A percentile compares a stretch with the other conserved stretches of the same genome.
Evolutionary conservation across 2,113 vertebrate species (phyloP).

Genomic region (Oreochromis niloticus): DNA sequence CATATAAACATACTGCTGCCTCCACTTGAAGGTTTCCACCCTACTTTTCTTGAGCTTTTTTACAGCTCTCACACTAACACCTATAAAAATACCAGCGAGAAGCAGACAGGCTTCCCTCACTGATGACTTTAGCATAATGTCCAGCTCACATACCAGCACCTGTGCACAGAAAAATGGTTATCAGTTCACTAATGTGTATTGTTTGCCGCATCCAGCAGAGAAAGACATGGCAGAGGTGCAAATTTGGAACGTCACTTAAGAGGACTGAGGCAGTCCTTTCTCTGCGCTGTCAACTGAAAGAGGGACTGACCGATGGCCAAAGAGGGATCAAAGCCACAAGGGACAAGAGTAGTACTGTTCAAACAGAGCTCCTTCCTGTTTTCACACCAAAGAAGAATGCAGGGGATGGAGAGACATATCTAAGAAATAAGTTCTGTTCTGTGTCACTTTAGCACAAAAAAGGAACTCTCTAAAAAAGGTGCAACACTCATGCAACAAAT

Average conservation of each 20-base stretch:
- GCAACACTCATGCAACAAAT: neutral
- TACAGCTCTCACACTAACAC: constrained; percentile 7
- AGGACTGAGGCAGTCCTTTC: neutral
- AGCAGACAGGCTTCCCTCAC: constrained; percentile 18
- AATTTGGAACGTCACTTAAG: neutral
- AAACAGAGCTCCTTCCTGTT: constrained; percentile 61
- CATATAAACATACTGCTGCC: neutral
- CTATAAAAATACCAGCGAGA: constrained; percentile 34
- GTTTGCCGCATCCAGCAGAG: neutral
- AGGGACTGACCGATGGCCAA: constrained; percentile 33
- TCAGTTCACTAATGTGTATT: neutral
- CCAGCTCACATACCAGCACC: neutral
- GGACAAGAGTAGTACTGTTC: constrained; percentile 62
- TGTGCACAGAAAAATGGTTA: neutral
- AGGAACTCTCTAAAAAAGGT: neutral
- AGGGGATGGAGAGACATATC: neutral
- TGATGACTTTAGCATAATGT: constrained; percentile 47
- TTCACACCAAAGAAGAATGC: constrained; percentile 42
- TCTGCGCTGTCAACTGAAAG: constrained; percentile 25
- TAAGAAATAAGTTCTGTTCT: neutral
- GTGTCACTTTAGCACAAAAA: neutral
- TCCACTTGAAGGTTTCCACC: neutral
- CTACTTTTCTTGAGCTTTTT: neutral
- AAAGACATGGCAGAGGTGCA: neutral
- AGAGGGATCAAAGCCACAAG: constrained; percentile 40